Evolutionary conservation across 1,140 invertebrate species (phyloP), one percentile per base, ranked within the genome.

Genomic region (Leptopilina boulardi): DNA sequence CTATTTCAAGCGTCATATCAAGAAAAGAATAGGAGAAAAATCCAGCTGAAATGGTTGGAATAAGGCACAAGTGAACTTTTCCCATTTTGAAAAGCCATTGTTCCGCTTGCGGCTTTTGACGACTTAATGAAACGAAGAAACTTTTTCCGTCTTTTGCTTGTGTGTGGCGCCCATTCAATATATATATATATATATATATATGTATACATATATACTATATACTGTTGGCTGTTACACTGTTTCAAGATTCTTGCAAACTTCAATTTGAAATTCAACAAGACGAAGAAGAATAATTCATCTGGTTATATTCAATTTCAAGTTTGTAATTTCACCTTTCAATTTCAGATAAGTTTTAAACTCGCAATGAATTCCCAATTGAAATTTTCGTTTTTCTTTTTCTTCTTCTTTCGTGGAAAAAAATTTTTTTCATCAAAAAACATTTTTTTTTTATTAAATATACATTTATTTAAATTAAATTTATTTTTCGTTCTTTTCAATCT

Each of bases 111-210:
- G 59, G 59, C 59, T 66, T 66, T 66, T 66, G 59, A 66, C 59
- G 59, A 66, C 59, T 66, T 66, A 66, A 66, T 66, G 59, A 66
- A 66, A 66, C 59, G 59, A 66, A 66, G 59, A 66, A 66, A 66
- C 59, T 66, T 66, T 66, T 66, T 66, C 59, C 59, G 23, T 66
- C 59, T 66, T 34, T 30, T 66, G 15, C 59, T 66, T 66, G 23
- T 30, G 26, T 6, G 18, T 54, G 18, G 15, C 6, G 59, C 26
- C 26, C 59, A 66, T 66, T 66, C 59, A 66, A 66, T 38, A 38
- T 38, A 38, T 38, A 38, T 38, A 38, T 38, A 38, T 38, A 3
- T 38, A 38, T 38, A 38, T 38, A 38, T 38, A 38, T 6, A 38
- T 38, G 9, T 34, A 34, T 34, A 34, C 6, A 34, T 34, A 34